Conservation (phyloP, 2,888 invertebrate genomes). For the Cryptocephalus primarius region DNA sequence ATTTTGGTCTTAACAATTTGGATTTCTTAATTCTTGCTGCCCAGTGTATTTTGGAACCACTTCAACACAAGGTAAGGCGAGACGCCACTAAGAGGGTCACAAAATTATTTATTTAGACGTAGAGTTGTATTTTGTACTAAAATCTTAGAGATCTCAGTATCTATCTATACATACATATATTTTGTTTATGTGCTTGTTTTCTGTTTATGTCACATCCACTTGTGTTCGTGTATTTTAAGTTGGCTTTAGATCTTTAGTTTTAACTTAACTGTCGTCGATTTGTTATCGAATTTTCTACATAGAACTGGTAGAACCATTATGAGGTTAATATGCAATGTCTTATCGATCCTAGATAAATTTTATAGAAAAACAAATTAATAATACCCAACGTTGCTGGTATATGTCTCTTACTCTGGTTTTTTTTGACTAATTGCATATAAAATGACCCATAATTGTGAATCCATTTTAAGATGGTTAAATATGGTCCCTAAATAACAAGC, state of each 20-base stretch:
- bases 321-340: no score
- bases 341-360: no score
- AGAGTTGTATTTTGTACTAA: constrained; percentile 6
- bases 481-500: no score
- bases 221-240: constrained; percentile 35
- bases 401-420: no score
- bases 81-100: constrained; percentile 8
- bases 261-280: background rate
- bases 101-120: constrained; percentile 9
- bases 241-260: constrained; percentile 24
- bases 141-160: no score
- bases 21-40: constrained; percentile 53
- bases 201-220: constrained; percentile 25
- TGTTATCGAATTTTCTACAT: no score
- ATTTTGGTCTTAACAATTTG: constrained; percentile 17
- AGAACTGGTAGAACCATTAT: no score
- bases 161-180: constrained; percentile 5
- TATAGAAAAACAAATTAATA: no score
- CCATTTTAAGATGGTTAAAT: no score
- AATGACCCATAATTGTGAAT: no score
- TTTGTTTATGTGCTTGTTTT: constrained; percentile 12
- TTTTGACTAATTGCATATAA: no score
- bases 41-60: constrained; percentile 98
- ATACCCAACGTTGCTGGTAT: no score
- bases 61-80: constrained; percentile 95